Base-by-base conservation (phyloP, 2,113 vertebrate genomes). In the Neolamprologus caudopunctatus region DNA sequence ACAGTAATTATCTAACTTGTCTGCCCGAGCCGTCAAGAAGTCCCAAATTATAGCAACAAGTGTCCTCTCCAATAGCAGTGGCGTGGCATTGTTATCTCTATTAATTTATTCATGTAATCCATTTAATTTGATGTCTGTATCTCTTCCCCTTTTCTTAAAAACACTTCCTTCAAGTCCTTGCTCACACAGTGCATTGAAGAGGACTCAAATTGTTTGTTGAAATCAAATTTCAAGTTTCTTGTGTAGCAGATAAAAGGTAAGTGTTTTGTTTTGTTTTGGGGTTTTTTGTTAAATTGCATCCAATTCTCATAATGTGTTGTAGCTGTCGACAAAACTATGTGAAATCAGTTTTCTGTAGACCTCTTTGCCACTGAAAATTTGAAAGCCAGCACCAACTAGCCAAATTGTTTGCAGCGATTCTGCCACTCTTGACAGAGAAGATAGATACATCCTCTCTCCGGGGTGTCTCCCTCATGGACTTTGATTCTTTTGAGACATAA, bases 401-500 rank as follows among this genome's bases (percentile, higher is more conserved):
- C 78, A 92, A 86, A 87, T 58, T 37, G 82, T 88, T 87, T 87
- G 84, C 82, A 91, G 57, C 21, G n/a, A 63, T 91, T 89, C 79
- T 28, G 17, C 85, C 83, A 50, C 14, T 90, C 35, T 80, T 87
- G 85, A 83, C 81, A 88, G 75, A 84, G 66, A 84, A 83, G 58
- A 73, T 5, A 58, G 82, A 35, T 81, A 66, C 81, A 61, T 81
- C 63, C 26, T 45, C 37, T 82, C 87, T 9, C 71, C 3, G 4
- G 55, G 80, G 63, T 13, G 40, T 68, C 51, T 33, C 81, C 81
- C 26, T 80, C 79, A 45, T 84, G 45, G 80, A 86, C 71, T 85
- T 82, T 82, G 80, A 92, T 87, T 79, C 58, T 63, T 92, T 87
- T 55, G 81, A 92, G 81, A 87, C 88, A 87, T 81, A 87, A 88